Evolutionary conservation across 2,888 invertebrate genomes (phyloP).

Genomic region (Pantelozetes paolii): DNA sequence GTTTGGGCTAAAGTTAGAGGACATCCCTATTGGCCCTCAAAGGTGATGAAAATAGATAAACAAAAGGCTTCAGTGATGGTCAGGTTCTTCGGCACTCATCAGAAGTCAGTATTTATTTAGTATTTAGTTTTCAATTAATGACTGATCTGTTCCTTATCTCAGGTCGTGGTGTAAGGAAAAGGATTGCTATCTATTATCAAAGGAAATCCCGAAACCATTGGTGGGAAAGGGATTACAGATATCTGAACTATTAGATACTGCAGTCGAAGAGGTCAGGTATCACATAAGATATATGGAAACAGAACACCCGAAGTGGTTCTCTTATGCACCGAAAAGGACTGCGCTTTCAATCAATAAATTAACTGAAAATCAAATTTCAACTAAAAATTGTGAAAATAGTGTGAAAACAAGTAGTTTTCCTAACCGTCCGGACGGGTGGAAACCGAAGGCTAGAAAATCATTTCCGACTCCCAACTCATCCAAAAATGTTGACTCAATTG

Average conservation of each 20-base stretch:
- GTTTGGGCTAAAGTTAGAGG: slow-evolving; percentile 19
- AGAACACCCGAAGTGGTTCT: neutral
- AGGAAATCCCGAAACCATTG: neutral
- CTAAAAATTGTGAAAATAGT: too few relatives aligned
- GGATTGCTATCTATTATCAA: neutral
- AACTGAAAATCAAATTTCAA: too few relatives aligned
- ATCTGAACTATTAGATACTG: neutral
- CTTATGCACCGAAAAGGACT: neutral
- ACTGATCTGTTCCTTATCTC: neutral
- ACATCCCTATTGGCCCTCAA: slow-evolving; percentile 10
- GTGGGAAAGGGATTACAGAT: neutral
- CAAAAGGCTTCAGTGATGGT: neutral
- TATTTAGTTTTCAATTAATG: neutral
- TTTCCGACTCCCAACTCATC: too few relatives aligned
- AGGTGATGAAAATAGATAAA: neutral
- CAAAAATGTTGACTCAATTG: too few relatives aligned
- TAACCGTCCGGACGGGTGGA: neutral
- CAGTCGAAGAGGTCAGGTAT: neutral
- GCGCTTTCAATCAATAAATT: neutral
- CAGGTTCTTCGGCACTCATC: neutral
- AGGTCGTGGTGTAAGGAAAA: slow-evolving; percentile 6
- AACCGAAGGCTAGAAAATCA: neutral
- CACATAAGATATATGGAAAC: neutral
- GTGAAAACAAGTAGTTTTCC: neutral
- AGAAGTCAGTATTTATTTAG: neutral